Evolutionary conservation across 2,888 invertebrate species (phyloP).

Genomic region (Cosmorhoe ocellata): DNA sequence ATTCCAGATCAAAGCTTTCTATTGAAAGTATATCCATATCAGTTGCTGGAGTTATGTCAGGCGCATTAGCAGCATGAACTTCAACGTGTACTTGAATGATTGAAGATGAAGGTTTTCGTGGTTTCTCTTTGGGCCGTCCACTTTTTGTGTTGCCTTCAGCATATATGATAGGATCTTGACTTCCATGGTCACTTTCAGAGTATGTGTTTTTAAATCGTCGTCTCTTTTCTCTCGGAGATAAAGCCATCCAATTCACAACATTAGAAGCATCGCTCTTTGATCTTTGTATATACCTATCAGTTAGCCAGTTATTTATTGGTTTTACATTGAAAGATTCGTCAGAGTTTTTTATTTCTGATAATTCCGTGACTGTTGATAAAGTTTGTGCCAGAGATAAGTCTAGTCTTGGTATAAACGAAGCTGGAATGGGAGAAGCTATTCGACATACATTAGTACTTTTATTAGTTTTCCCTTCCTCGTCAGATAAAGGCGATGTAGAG

Average conservation of each 20-base stretch:
- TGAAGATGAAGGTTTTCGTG: conserved; percentile 13
- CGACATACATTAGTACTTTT: conserved; percentile 33
- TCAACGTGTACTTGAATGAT: conserved; percentile 41
- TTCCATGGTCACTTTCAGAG: conserved; percentile 3
- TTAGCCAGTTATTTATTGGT: conserved; percentile 52
- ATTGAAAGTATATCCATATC: conserved; percentile 7
- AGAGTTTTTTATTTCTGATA: conserved; percentile 53
- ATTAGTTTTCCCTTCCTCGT: conserved; percentile 37
- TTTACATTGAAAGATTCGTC: conserved; percentile 35
- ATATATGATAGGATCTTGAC: conserved; percentile 7
- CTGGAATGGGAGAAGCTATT: conserved; percentile 57
- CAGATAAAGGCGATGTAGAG: conserved; percentile 42
- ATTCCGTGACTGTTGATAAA: conserved; percentile 66
- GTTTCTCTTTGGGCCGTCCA: neutral
- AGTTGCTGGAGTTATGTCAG: neutral
- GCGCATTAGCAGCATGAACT: conserved; percentile 35
- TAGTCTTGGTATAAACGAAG: conserved; percentile 54
- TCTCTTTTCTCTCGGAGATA: conserved; percentile 59
- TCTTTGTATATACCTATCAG: conserved; percentile 32
- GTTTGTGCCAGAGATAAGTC: conserved; percentile 54
- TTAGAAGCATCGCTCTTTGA: conserved; percentile 38
- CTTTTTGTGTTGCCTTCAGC: conserved; percentile 20
- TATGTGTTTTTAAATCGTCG: conserved; percentile 37
- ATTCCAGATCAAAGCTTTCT: conserved; percentile 2
- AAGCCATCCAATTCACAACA: conserved; percentile 53